phyloP scores from a whole-genome alignment of 2,888 invertebrate species.

The Trachelus troglodyta region DNA sequence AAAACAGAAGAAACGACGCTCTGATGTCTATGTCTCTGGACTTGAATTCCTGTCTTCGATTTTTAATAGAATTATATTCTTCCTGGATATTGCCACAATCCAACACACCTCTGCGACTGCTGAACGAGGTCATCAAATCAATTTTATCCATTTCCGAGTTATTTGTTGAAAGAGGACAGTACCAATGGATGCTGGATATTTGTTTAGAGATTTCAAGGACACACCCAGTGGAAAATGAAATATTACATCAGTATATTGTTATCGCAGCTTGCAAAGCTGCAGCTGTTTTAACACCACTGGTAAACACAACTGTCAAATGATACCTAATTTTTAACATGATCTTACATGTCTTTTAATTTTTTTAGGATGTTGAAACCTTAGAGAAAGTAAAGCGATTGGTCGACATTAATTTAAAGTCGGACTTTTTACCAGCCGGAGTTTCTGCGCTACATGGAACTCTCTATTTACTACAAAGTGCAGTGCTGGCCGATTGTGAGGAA shows the following conservation, averaged over 20 bases:
- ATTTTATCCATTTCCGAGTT: slow-evolving; percentile 81
- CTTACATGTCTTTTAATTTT: slow-evolving; percentile 14
- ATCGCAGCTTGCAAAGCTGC: slow-evolving; percentile 77
- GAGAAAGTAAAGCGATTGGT: slow-evolving; percentile 74
- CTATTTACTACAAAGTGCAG: slow-evolving; percentile 74
- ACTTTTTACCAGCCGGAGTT: slow-evolving; percentile 73
- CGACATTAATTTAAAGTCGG: slow-evolving; percentile 72
- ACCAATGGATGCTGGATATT: slow-evolving; percentile 82
- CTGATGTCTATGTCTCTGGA: slow-evolving; percentile 71
- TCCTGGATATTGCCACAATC: slow-evolving; percentile 77
- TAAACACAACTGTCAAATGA: slow-evolving; percentile 47
- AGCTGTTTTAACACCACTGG: slow-evolving; percentile 72
- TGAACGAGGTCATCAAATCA: slow-evolving; percentile 74
- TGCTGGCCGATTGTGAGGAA: slow-evolving; percentile 67
- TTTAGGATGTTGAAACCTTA: slow-evolving; percentile 70
- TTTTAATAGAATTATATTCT: slow-evolving; percentile 89
- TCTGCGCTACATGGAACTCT: slow-evolving; percentile 76
- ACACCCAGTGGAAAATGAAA: slow-evolving; percentile 81
- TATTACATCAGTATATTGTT: slow-evolving; percentile 78
- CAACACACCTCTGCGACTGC: slow-evolving; percentile 66
- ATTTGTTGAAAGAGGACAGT: slow-evolving; percentile 80
- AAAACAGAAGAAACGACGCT: slow-evolving; percentile 65
- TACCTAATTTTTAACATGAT: slow-evolving; percentile 4
- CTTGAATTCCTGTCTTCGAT: slow-evolving; percentile 91
- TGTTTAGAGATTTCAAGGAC: slow-evolving; percentile 75